Evolutionary conservation across 2,888 invertebrate species (phyloP).

Genomic region (Anaspis maculata): DNA sequence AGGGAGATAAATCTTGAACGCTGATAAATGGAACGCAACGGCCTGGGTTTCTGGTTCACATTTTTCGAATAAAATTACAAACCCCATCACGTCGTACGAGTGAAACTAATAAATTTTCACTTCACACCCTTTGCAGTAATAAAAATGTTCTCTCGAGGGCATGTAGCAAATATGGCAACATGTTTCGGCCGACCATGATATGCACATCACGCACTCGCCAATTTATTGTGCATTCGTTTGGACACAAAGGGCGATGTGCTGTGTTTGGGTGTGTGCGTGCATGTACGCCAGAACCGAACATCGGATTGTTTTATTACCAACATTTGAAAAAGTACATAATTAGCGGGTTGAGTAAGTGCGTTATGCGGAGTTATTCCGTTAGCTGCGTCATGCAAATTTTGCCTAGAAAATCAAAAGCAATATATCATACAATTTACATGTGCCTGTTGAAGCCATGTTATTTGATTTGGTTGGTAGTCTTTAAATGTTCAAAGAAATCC

Average conservation of each 20-base stretch:
- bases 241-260: constrained; percentile 5
- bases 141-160: constrained; percentile 31
- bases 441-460: too few relatives aligned
- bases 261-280: constrained; percentile 8
- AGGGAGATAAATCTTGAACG: constrained; percentile 19
- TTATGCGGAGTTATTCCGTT: too few relatives aligned
- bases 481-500: too few relatives aligned
- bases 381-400: too few relatives aligned
- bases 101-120: constrained; percentile 38
- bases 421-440: too few relatives aligned
- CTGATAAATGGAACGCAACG: constrained; percentile 20
- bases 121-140: constrained; percentile 32
- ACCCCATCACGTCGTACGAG: constrained; percentile 31
- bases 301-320: constrained; percentile 1
- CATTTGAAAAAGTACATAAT: too few relatives aligned
- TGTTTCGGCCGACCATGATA: constrained; percentile 17
- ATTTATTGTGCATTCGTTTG: constrained; percentile 16
- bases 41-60: constrained; percentile 16
- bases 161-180: constrained; percentile 24
- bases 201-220: constrained; percentile 23
- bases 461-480: too few relatives aligned
- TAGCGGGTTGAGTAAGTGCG: too few relatives aligned
- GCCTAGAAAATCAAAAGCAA: too few relatives aligned
- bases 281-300: constrained; percentile 1
- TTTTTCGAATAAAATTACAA: constrained; percentile 27